Conservation (phyloP, 1,140 invertebrate species). For the Bombus terrestris region DNA sequence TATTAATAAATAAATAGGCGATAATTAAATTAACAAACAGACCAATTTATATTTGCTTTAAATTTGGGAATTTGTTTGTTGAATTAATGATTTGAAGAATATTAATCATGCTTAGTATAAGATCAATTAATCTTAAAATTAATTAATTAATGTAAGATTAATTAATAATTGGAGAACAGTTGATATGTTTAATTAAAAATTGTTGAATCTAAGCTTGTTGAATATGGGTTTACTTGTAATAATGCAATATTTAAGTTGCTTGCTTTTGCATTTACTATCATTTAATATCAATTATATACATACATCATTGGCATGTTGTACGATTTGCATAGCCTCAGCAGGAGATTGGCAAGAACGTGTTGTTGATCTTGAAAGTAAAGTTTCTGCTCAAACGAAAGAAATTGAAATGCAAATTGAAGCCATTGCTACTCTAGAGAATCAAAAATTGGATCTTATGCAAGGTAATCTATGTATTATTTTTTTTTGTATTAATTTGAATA, state of each 20-base stretch:
- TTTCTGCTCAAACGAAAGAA: conserved; percentile 78
- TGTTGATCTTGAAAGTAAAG: conserved; percentile 76
- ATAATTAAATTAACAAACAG: neutral
- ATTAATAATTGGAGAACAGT: neutral
- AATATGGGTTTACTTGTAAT: neutral
- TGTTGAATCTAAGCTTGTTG: neutral
- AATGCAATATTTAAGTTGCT: conserved; percentile 39
- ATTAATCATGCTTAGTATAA: neutral
- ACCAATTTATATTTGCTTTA: conserved; percentile 16
- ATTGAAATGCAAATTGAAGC: conserved; percentile 83
- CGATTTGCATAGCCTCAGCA: conserved; percentile 77
- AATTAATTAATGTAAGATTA: too few relatives aligned
- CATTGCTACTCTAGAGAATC: conserved; percentile 85
- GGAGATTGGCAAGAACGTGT: conserved; percentile 78
- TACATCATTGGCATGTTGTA: conserved; percentile 69
- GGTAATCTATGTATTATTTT: conserved; percentile 75
- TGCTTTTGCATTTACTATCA: conserved; percentile 51
- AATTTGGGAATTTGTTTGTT: conserved; percentile 20
- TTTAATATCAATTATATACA: conserved; percentile 51
- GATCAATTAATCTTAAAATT: neutral
- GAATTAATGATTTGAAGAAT: conserved; percentile 1
- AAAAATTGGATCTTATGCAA: conserved; percentile 87
- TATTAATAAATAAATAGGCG: conserved; percentile 17
- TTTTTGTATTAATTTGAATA: neutral
- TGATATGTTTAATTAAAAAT: neutral